A percentile compares a stretch with the other conserved stretches of the same genome.
Conservation (phyloP, 2,888 invertebrate genomes). For the Torymus aiolomorphi region DNA sequence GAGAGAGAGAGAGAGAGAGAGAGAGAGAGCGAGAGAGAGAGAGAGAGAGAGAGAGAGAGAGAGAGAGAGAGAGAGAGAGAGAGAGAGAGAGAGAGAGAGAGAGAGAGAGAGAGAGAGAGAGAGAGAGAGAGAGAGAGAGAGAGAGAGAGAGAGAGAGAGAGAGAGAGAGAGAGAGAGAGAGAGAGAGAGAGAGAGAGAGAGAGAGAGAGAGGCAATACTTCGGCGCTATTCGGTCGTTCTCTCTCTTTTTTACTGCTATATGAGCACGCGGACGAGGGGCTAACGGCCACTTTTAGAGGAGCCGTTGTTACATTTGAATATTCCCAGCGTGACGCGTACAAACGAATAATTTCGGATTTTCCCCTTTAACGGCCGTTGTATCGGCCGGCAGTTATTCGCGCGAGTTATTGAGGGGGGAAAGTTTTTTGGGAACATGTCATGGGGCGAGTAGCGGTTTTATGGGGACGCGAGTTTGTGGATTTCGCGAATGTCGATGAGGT, state of each 20-base stretch:
- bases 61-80: not conserved
- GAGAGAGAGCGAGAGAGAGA: not conserved
- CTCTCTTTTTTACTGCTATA: not conserved
- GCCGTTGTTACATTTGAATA: not conserved
- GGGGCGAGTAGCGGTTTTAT: too few species aligned
- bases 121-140: not conserved
- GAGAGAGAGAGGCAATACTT: not conserved
- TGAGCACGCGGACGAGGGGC: too few species aligned
- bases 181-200: not conserved
- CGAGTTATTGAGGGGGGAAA: not conserved
- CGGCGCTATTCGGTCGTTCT: not conserved
- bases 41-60: not conserved
- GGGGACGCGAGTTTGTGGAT: too few species aligned
- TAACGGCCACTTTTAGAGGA: slow-evolving; percentile 17
- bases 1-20: not conserved
- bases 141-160: not conserved
- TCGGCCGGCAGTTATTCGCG: not conserved
- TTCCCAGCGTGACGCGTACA: not conserved
- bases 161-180: not conserved
- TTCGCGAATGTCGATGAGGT: too few species aligned
- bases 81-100: not conserved
- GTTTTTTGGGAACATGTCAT: too few species aligned
- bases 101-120: not conserved
- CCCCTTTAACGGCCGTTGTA: not conserved
- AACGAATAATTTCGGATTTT: slow-evolving; percentile 21